Conservation (phyloP, 2,797 vertebrate species). For the Halcyon smyrnensis region DNA sequence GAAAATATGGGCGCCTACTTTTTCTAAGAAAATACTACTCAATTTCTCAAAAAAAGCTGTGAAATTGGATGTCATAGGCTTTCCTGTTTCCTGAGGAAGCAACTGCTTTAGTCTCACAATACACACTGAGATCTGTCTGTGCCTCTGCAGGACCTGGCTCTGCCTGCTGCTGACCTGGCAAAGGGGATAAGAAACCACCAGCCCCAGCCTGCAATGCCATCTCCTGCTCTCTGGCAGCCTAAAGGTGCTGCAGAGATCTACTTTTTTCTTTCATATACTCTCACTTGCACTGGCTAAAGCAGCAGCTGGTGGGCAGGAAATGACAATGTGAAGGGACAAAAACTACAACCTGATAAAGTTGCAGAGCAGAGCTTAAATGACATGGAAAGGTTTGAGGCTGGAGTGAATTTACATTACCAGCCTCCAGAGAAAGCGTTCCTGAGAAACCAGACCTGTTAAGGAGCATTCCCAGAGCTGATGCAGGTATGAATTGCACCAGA, state of each 20-base stretch:
- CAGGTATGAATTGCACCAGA: neutral
- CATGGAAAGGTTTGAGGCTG: neutral
- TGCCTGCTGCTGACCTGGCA: neutral
- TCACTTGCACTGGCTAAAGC: neutral
- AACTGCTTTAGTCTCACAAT: neutral
- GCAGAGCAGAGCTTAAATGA: neutral
- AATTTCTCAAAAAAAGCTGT: neutral
- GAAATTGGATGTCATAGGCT: neutral
- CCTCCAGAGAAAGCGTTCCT: neutral
- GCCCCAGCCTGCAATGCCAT: neutral
- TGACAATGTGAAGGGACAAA: neutral
- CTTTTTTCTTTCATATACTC: neutral
- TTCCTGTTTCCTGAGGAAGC: neutral
- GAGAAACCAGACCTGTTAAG: neutral
- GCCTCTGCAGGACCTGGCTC: neutral
- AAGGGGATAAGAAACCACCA: neutral
- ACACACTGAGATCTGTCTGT: neutral
- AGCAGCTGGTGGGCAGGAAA: neutral
- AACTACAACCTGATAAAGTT: neutral
- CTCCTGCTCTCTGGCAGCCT: neutral
- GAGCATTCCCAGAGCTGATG: neutral
- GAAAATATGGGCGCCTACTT: neutral
- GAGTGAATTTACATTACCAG: neutral
- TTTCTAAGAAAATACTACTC: neutral
- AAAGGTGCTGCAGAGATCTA: neutral